Evolutionary conservation across 2,797 vertebrate species (phyloP), one percentile per base, ranked within the genome.

Genomic region (Danio jaintianensis): DNA sequence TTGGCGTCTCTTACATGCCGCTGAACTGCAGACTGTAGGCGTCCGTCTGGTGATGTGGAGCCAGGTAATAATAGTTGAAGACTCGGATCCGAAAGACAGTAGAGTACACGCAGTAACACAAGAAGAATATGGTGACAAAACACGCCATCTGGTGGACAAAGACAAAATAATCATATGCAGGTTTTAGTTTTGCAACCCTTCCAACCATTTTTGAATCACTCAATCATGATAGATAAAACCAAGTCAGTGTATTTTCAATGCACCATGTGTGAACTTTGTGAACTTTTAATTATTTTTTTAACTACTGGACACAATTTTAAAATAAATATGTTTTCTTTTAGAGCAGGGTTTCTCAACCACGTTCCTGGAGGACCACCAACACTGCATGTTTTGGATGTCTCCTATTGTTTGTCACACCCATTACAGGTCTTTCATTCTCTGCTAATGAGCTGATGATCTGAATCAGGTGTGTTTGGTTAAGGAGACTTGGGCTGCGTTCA

Each of bases 11-110:
- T 85, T 91, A 99, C 97, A 98, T 99, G 92, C 96, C 96, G 73
- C 96, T 98, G 89, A 98, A 98, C 90, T 96, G 96, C 82, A 99
- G 94, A 90, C 96, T 99, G 88, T 99, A 98, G 0, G 96, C 96
- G 81, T 99, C 97, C 0, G 97, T 98, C 89, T 99, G 97, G 85
- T 98, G 97, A 89, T 97, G 96, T 7, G 97, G 95, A 64, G 95
- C 96, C 90, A 98, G 93, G 87, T 97, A 94, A 45, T 97, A 99
- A 88, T 97, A 98, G 90, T 98, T 97, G 90, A 98, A 99, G 40
- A 98, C 92, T 55, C 97, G 92, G 82, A 99, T 98, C 77, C 94
- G 94, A 93, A 99, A 98, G 84, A 99, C 97, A 3, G 97, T 98
- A 81, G 96, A 97, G 87, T 98, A 98, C 86, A 98, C 95, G 75